Evolutionary conservation across 2,113 vertebrate genomes (phyloP).

Genomic region (Paradoxurus hermaphroditus): DNA sequence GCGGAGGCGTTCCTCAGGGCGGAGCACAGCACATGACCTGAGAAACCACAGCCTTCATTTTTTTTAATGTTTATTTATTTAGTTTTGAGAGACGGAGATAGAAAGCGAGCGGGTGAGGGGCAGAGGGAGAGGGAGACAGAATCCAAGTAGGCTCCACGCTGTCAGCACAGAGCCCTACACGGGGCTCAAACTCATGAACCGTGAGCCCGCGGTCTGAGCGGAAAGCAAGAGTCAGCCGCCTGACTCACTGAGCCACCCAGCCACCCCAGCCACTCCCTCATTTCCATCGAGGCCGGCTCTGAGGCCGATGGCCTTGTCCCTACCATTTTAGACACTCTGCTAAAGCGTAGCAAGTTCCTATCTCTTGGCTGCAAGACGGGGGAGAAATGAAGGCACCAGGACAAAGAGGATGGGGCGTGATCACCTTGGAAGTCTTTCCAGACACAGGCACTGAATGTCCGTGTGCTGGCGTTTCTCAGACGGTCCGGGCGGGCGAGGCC

Average conservation of each 20-base stretch:
- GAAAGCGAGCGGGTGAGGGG: too few species aligned
- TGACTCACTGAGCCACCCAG: too few species aligned
- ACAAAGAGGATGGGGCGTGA: background rate
- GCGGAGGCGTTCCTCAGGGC: background rate
- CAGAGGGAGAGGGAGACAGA: too few species aligned
- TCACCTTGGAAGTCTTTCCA: background rate
- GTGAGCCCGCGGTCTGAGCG: too few species aligned
- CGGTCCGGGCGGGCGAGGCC: accelerated
- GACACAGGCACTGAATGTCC: background rate
- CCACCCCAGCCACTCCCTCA: background rate
- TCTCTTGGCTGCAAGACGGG: background rate
- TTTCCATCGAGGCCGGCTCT: background rate
- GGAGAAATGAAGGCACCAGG: background rate
- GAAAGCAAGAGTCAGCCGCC: too few species aligned
- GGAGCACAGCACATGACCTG: background rate
- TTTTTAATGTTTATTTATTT: too few species aligned
- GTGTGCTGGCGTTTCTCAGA: background rate
- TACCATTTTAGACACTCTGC: background rate
- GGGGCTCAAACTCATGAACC: too few species aligned
- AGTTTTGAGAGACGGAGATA: too few species aligned
- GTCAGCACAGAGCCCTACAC: too few species aligned
- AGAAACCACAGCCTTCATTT: background rate
- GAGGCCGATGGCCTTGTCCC: background rate
- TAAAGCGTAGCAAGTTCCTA: background rate
- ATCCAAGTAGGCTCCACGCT: too few species aligned